Conservation (phyloP, 2,113 vertebrate species). For the Nicator chloris region DNA sequence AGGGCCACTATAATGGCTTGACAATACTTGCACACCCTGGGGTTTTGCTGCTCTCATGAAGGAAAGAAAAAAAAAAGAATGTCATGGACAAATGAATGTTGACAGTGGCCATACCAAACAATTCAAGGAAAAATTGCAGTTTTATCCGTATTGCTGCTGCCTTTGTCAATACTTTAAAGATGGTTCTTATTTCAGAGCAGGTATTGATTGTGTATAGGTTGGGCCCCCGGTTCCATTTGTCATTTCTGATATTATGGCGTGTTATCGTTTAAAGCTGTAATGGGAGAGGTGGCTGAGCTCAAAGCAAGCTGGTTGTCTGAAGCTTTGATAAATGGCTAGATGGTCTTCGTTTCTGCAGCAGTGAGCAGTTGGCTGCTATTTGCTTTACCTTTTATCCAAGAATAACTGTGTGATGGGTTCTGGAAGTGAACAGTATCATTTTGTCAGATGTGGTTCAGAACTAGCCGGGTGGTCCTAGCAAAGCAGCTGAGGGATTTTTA, state of each 20-base stretch:
- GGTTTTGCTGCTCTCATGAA: constrained; percentile 1
- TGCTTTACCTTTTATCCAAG: constrained; percentile 95
- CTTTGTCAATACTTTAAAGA: constrained; percentile 90
- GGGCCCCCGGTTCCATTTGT: constrained; percentile 92
- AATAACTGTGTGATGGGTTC: constrained; percentile 91
- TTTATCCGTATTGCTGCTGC: constrained; percentile 55
- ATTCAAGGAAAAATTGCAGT: constrained; percentile 48
- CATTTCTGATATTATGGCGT: constrained; percentile 97
- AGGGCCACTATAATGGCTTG: constrained; percentile 43
- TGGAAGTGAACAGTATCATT: constrained; percentile 84
- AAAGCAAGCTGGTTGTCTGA: constrained; percentile 83
- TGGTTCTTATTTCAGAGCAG: constrained; percentile 87
- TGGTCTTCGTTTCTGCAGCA: constrained; percentile 89
- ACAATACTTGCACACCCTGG: constrained; percentile 46
- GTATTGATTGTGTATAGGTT: constrained; percentile 93
- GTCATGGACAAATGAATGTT: constrained; percentile 60
- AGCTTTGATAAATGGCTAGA: constrained; percentile 92
- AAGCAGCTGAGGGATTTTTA: constrained; percentile 75
- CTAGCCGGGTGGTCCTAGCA: constrained; percentile 88
- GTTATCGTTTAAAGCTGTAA: constrained; percentile 95
- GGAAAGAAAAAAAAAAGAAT: background rate
- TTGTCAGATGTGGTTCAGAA: constrained; percentile 83
- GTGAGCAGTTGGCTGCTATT: constrained; percentile 91
- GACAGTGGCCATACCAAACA: constrained; percentile 60
- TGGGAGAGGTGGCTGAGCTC: constrained; percentile 84